phyloP scores from a whole-genome alignment of 2,888 invertebrate genomes.

The Ophion costatus region DNA sequence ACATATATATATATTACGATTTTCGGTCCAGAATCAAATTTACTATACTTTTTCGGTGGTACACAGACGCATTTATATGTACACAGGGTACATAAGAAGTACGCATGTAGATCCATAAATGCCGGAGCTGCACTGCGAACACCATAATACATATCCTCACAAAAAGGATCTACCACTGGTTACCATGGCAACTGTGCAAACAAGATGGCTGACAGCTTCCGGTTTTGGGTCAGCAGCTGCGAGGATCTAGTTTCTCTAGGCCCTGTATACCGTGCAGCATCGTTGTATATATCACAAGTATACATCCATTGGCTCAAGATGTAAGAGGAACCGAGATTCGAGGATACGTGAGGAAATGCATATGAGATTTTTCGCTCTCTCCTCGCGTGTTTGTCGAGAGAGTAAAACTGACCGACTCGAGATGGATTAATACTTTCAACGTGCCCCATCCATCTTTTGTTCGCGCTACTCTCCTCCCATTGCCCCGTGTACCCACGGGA shows the following conservation, averaged over 20 bases:
- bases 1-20: conserved; percentile 8
- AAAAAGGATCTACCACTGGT: conserved; percentile 80
- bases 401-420: too few relatives aligned
- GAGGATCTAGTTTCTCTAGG: conserved; percentile 82
- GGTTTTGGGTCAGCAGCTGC: conserved; percentile 82
- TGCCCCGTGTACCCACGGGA: too few relatives aligned
- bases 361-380: conserved; percentile 14
- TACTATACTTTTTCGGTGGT: conserved; percentile 29
- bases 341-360: conserved; percentile 50
- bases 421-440: too few relatives aligned
- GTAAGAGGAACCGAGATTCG: conserved; percentile 27
- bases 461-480: too few relatives aligned
- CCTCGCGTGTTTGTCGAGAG: too few relatives aligned
- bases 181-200: conserved; percentile 83
- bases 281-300: conserved; percentile 3
- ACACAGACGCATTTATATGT: neutral
- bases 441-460: too few relatives aligned
- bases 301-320: neutral
- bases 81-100: neutral
- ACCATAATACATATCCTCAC: conserved; percentile 64
- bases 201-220: conserved; percentile 83
- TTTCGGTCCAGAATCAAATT: conserved; percentile 39
- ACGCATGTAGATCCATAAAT: conserved; percentile 28
- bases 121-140: conserved; percentile 38
- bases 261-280: conserved; percentile 43